Conservation (phyloP, 2,888 invertebrate genomes). For the Lepidochitona cinerea region DNA sequence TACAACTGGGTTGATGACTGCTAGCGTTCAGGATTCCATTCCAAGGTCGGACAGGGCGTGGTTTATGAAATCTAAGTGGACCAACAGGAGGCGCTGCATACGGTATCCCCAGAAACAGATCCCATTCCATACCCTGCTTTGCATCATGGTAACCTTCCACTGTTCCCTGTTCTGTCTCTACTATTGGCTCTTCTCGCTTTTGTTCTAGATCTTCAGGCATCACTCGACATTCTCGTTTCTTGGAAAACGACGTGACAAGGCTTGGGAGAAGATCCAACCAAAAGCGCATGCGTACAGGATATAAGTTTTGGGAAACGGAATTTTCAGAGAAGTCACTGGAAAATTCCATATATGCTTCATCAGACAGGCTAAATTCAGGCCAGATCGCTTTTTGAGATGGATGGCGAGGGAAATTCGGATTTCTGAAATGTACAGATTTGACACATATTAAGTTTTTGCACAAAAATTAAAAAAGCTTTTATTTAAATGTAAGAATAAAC, state of each 20-base stretch:
- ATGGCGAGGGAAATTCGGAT: neutral
- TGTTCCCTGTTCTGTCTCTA: neutral
- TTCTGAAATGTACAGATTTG: too few species aligned
- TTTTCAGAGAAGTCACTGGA: neutral
- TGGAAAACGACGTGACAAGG: neutral
- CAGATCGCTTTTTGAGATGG: neutral
- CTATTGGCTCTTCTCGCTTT: neutral
- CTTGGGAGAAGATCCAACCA: neutral
- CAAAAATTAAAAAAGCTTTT: too few species aligned
- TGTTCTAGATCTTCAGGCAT: neutral
- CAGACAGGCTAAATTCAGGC: neutral
- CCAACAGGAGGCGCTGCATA: neutral
- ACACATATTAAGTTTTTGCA: too few species aligned
- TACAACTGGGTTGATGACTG: neutral
- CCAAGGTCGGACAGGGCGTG: neutral
- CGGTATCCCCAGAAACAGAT: neutral
- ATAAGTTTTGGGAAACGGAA: neutral
- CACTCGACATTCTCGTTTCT: neutral
- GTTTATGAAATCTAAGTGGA: neutral
- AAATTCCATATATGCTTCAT: neutral
- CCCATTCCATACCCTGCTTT: neutral
- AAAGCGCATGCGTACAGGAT: conserved; percentile 2
- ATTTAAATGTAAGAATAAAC: too few species aligned
- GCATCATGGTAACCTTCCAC: neutral
- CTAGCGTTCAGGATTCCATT: neutral